Conservation (phyloP, 2,113 vertebrate species). For the Balaenoptera acutorostrata region DNA sequence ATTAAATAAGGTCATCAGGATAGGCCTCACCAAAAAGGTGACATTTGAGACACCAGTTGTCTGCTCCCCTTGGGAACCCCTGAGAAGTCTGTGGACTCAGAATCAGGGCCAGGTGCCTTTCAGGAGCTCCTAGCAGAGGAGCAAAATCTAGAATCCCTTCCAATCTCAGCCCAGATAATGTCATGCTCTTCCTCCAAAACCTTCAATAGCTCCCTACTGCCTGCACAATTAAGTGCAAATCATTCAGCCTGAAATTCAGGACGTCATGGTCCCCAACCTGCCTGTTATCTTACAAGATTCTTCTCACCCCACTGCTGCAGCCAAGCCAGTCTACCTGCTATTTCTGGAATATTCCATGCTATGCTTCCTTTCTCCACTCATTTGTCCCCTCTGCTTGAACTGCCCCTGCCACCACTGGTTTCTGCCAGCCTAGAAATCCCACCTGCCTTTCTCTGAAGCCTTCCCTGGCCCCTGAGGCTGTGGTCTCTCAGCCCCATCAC, state of each 20-base stretch:
- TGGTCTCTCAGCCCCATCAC: not conserved
- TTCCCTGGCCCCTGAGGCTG: not conserved
- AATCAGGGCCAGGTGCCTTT: not conserved
- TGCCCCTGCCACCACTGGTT: not conserved
- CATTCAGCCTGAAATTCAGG: not conserved
- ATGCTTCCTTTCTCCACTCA: not conserved
- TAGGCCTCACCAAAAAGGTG: not conserved
- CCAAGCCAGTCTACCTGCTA: not conserved
- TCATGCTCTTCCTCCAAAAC: not conserved
- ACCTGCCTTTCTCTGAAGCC: not conserved
- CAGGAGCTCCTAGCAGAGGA: not conserved
- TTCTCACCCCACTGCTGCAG: not conserved
- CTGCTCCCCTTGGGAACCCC: not conserved
- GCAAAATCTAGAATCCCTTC: not conserved
- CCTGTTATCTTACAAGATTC: not conserved
- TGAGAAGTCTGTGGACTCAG: not conserved
- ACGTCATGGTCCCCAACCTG: not conserved
- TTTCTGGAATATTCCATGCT: not conserved
- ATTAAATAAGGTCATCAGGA: not conserved
- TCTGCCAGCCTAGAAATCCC: not conserved
- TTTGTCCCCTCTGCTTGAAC: not conserved
- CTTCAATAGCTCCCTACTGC: not conserved
- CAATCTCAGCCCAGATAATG: not conserved
- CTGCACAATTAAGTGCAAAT: not conserved
- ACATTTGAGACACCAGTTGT: not conserved